Base-by-base conservation (phyloP, 1,140 invertebrate genomes). In the Scaptodrosophila lebanonensis region DNA sequence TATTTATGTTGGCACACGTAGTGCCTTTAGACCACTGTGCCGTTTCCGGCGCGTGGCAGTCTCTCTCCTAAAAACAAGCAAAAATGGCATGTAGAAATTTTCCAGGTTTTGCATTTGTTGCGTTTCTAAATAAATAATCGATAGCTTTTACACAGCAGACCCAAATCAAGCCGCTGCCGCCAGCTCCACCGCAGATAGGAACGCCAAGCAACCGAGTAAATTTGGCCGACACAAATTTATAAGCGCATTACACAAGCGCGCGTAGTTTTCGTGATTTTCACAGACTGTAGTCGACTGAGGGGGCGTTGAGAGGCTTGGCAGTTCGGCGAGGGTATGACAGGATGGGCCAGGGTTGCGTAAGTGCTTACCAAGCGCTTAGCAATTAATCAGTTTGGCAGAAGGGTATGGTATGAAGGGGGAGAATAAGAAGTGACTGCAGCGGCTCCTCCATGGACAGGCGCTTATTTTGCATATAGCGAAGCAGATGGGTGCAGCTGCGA, bases 191-290 rank as follows among this genome's bases (percentile, higher is more conserved):
- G 51, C 44, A 8, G 30, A 29, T 12, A 58, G 44, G 43, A 16
- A 15, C 15, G 30, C 17, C 20, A 9, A 20, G 49, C 27, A 43
- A 59, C 30, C 68, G 56, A 61, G 61, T 75, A 68, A 82, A 82
- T 73, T 79, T 73, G 69, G 62, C 66, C 65, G 73, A 71, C 79
- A 79, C 66, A 79, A 79, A 79, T 79, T 79, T 79, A 79, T 79
- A 79, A 79, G 73, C 75, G 73, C 73, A 79, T 79, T 79, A 79
- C 71, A 66, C 51, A 48, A 51, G 64, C 65, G 66, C 56, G 69
- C 73, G 69, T 79, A 79, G 75, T 61, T 82, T 54, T 66, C 52
- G 54, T 69, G 69, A 82, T 82, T 79, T 79, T 25, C 22, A 3
- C 22, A 25, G 22, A 25, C n/a, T n/a, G n/a, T n/a, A n/a, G n/a